phyloP scores from a whole-genome alignment of 2,113 vertebrate species.

The Limnothrissa miodon region DNA sequence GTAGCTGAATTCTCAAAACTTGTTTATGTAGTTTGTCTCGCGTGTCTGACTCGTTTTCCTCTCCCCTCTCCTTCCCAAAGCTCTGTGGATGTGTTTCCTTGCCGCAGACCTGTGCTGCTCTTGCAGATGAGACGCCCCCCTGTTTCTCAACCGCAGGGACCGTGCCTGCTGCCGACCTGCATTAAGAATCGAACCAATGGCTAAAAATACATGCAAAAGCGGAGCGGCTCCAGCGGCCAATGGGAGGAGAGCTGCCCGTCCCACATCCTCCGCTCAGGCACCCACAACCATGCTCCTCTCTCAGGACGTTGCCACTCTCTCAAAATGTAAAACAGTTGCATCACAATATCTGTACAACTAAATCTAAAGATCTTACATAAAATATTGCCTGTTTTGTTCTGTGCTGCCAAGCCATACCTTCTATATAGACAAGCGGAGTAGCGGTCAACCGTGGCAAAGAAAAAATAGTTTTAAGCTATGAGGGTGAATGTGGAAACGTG shows the following conservation, averaged over 20 bases:
- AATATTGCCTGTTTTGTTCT: too few relatives aligned
- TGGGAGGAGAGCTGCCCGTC: constrained; percentile 45
- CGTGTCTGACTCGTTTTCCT: neutral
- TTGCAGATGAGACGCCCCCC: constrained; percentile 48
- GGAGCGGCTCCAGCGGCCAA: constrained; percentile 61
- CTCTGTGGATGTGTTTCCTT: constrained; percentile 39
- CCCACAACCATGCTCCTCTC: neutral
- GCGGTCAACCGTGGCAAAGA: too few relatives aligned
- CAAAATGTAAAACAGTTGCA: neutral
- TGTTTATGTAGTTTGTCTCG: constrained; percentile 21
- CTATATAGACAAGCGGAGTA: too few relatives aligned
- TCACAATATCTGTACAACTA: neutral
- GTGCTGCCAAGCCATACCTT: too few relatives aligned
- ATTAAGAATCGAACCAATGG: constrained; percentile 51
- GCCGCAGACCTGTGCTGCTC: constrained; percentile 51
- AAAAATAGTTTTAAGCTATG: too few relatives aligned
- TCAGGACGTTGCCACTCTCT: neutral
- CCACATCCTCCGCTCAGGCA: constrained; percentile 6
- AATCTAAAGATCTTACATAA: neutral
- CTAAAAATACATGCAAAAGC: constrained; percentile 74
- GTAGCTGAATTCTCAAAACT: constrained; percentile 17
- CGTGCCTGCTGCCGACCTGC: constrained; percentile 43
- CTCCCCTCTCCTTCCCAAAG: constrained; percentile 1
- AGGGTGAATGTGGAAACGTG: too few relatives aligned
- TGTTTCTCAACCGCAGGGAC: constrained; percentile 39